phyloP scores from a whole-genome alignment of 2,797 vertebrate genomes.

The Syndactyla subalaris region DNA sequence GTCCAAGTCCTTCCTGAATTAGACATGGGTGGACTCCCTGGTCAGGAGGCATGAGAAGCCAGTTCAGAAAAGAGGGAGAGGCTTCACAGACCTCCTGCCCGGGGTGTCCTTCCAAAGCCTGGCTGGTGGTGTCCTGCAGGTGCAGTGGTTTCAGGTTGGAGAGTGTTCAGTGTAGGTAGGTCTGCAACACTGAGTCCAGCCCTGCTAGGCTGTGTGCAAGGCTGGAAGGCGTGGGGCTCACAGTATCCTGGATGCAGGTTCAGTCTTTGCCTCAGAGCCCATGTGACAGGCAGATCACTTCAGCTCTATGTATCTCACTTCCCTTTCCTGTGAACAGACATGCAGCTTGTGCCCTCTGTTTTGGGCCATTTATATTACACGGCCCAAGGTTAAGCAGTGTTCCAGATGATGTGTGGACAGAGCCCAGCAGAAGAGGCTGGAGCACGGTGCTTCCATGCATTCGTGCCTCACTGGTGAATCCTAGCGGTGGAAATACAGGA shows the following conservation, averaged over 20 bases:
- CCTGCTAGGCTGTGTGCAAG: neutral
- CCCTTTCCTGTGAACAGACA: neutral
- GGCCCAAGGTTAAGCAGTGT: neutral
- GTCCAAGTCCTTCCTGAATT: neutral
- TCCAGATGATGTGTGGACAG: neutral
- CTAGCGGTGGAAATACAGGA: neutral
- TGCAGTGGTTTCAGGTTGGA: neutral
- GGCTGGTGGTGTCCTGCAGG: neutral
- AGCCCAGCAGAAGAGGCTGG: neutral
- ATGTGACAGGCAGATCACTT: rapidly evolving
- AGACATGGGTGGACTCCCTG: rapidly evolving
- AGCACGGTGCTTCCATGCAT: rapidly evolving
- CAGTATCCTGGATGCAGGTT: neutral
- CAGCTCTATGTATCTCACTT: neutral
- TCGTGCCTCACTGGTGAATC: rapidly evolving
- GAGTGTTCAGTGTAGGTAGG: neutral
- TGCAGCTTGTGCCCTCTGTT: neutral
- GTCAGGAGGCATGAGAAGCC: rapidly evolving
- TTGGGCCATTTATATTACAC: neutral
- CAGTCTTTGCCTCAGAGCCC: neutral
- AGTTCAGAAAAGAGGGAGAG: neutral
- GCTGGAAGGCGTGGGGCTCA: neutral
- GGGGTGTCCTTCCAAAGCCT: neutral
- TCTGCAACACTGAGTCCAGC: rapidly evolving
- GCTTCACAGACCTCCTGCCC: neutral